phyloP scores from a whole-genome alignment of 2,797 vertebrate genomes.

The Cyclura pinguis region DNA sequence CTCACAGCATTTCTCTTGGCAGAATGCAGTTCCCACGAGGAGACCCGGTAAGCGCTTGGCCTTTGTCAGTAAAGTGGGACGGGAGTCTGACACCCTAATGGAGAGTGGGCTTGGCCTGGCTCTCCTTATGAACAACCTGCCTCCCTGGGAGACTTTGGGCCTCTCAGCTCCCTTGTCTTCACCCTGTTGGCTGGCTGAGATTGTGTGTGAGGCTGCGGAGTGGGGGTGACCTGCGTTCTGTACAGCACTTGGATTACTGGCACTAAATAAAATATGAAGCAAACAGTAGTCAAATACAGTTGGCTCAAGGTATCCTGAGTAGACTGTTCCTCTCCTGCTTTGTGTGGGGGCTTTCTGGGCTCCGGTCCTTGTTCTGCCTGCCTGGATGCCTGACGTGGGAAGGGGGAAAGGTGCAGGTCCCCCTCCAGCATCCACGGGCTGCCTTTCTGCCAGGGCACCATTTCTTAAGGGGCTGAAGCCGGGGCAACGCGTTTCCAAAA shows the following conservation, averaged over 20 bases:
- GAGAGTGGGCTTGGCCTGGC: background rate
- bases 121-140: background rate
- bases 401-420: too few relatives aligned
- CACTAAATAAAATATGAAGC: background rate
- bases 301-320: too few relatives aligned
- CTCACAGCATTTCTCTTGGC: background rate
- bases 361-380: too few relatives aligned
- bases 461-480: too few relatives aligned
- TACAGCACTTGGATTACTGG: background rate
- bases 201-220: background rate
- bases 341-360: too few relatives aligned
- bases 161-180: rapidly evolving
- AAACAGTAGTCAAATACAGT: background rate
- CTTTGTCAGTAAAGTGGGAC: too few relatives aligned
- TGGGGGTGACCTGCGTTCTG: background rate
- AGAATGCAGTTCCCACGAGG: background rate
- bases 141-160: background rate
- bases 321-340: background rate
- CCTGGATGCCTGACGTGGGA: too few relatives aligned
- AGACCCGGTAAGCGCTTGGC: background rate
- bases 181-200: background rate
- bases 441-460: too few relatives aligned
- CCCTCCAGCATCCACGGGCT: too few relatives aligned
- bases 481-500: too few relatives aligned
- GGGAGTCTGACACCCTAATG: background rate